Evolutionary conservation across 2,888 invertebrate species (phyloP), one percentile per base, ranked within the genome.

Genomic region (Tiliacea aurago): DNA sequence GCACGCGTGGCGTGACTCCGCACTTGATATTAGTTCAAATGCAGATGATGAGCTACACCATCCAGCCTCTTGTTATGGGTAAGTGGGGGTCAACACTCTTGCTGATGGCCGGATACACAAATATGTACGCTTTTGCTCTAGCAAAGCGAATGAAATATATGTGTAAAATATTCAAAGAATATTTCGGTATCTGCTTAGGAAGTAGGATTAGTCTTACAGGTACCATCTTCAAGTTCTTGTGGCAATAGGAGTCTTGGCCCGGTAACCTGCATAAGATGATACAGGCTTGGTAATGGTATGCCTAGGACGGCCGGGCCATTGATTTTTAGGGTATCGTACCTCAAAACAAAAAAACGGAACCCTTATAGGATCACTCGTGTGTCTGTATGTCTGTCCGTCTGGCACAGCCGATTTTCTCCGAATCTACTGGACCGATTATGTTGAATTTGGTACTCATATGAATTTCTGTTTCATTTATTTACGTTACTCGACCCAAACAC

Each of bases 31-130:
- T 73, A 92, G 92, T 80, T 90, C 91, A 0, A 88, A 89, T 23
- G 82, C 84, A 55, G 88, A 88, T 45, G 88, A 87, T 67, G 91
- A 93, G 37, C 84, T 94, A 0, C 88, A 87, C 23, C 87, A 91
- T 45, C 91, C 92, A 9, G 91, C 95, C 0, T 92, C 94, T 9
- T 94, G 94, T 79, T 91, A 93, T 15, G 94, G 94, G 95, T 93
- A 86, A 88, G 88, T 73, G 7, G 4, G 55, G n/a, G 11, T 78
- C 75, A 59, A 37, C 56, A 49, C 49, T 68, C 70, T 78, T 18
- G 66, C 49, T 15, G 65, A 11, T 71, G 74, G n/a, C n/a, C 53
- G 71, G 7, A 47, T 53, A 78, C 59, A 78, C 47, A 28, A 45
- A 51, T 33, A 47, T 33, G 20, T 73, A 47, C n/a, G 56, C 23